These are phyloP conservation scores for Podarcis cretensis DNA, from an alignment of 2,113 vertebrate genomes.

Conservation along the genomic window DNA sequence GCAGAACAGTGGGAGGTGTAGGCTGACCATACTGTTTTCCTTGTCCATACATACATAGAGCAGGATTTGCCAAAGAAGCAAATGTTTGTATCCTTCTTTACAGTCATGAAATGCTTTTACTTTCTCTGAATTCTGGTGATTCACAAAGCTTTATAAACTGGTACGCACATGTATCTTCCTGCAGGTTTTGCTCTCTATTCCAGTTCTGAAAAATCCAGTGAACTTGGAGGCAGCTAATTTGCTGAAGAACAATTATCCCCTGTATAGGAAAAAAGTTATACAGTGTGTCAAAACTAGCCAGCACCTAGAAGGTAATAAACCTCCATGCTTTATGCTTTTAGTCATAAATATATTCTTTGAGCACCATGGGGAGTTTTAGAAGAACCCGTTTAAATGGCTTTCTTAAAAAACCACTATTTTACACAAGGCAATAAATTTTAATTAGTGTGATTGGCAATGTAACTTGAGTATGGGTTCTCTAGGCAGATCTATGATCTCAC, in stretches of 20 bases:
- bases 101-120: background rate
- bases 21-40: background rate
- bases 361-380: background rate
- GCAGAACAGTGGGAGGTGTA: background rate
- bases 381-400: slow-evolving; percentile 14
- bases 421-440: slow-evolving; percentile 12
- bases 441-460: background rate
- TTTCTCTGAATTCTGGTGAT: background rate
- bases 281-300: slow-evolving; percentile 26
- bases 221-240: slow-evolving; percentile 46
- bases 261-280: slow-evolving; percentile 23
- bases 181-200: slow-evolving; percentile 68
- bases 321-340: background rate
- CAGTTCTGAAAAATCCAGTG: slow-evolving; percentile 52
- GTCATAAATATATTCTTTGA: slow-evolving; percentile 22
- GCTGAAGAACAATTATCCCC: background rate
- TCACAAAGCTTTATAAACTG: background rate
- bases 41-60: background rate
- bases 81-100: background rate
- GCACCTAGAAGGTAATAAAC: background rate
- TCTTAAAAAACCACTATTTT: background rate
- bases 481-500: background rate
- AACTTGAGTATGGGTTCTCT: background rate
- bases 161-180: background rate
- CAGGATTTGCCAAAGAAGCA: background rate